These are phyloP conservation scores for Pteronura brasiliensis DNA, from an alignment of 2,113 vertebrate species.

Conservation along the genomic window DNA sequence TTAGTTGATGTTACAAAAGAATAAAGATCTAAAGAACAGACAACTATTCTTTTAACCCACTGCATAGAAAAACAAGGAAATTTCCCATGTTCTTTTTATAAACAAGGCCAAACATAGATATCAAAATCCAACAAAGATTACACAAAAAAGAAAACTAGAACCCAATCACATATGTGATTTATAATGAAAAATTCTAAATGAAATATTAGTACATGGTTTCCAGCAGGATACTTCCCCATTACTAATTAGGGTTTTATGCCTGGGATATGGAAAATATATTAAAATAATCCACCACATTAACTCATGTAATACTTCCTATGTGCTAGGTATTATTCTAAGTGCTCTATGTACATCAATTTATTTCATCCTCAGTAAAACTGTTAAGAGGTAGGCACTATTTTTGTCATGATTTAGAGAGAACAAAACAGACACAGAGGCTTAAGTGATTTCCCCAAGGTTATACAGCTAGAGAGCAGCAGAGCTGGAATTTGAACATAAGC, in stretches of 20 bases:
- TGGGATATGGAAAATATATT: background rate
- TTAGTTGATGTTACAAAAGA: conserved; percentile 16
- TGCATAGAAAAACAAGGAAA: conserved; percentile 5
- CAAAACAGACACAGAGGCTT: background rate
- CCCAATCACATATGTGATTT: background rate
- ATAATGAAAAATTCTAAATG: conserved; percentile 18
- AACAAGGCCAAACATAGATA: conserved; percentile 21
- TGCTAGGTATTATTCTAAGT: background rate
- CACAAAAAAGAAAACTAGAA: background rate
- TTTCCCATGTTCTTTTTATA: background rate
- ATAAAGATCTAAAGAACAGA: conserved; percentile 17
- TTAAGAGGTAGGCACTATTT: background rate
- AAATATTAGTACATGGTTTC: background rate
- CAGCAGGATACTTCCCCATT: background rate
- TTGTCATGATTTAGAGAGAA: background rate
- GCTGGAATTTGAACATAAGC: background rate
- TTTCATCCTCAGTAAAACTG: background rate
- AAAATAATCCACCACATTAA: conserved; percentile 12
- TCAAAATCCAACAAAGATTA: conserved; percentile 29
- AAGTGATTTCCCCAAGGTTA: background rate
- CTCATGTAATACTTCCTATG: background rate
- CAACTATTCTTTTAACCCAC: background rate
- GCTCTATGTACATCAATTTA: background rate
- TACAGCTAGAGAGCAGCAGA: background rate
- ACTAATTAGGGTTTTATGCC: background rate